phyloP scores from a whole-genome alignment of 1,140 invertebrate species.

The Drosophila bocki region DNA sequence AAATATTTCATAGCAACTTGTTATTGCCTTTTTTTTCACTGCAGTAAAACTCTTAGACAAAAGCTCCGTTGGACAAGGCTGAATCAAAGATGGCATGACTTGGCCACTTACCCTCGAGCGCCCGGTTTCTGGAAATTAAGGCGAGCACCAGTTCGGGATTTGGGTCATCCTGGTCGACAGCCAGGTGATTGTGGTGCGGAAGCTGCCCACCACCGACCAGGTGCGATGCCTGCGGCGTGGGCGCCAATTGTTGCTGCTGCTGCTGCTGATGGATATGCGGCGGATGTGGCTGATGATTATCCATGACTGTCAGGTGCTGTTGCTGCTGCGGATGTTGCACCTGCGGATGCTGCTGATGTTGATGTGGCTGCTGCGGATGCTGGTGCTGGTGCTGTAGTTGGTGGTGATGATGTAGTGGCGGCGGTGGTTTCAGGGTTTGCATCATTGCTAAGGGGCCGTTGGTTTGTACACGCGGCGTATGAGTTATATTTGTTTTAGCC shows the following conservation, averaged over 20 bases:
- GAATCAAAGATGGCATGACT: constrained; percentile 61
- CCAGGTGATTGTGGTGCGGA: constrained; percentile 62
- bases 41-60: constrained; percentile 41
- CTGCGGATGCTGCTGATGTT: constrained; percentile 57
- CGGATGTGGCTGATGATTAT: constrained; percentile 66
- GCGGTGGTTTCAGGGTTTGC: constrained; percentile 84
- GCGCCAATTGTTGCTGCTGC: constrained; percentile 76
- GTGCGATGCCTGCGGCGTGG: constrained; percentile 86
- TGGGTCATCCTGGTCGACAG: constrained; percentile 85
- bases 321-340: constrained; percentile 55
- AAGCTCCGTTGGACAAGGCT: constrained; percentile 39
- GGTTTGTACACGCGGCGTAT: constrained; percentile 56
- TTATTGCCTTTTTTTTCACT: background rate
- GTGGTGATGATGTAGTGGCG: constrained; percentile 78
- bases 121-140: constrained; percentile 93
- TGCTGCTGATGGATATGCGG: constrained; percentile 69
- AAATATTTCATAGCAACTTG: background rate
- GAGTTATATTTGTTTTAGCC: constrained; percentile 26
- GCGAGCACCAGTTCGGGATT: constrained; percentile 94
- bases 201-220: constrained; percentile 71
- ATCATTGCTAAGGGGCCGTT: constrained; percentile 76
- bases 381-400: constrained; percentile 65
- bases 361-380: constrained; percentile 53
- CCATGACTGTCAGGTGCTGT: constrained; percentile 77
- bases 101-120: constrained; percentile 91